Evolutionary conservation across 2,797 vertebrate genomes (phyloP).

Genomic region (Microctenopoma stevenorrisi): DNA sequence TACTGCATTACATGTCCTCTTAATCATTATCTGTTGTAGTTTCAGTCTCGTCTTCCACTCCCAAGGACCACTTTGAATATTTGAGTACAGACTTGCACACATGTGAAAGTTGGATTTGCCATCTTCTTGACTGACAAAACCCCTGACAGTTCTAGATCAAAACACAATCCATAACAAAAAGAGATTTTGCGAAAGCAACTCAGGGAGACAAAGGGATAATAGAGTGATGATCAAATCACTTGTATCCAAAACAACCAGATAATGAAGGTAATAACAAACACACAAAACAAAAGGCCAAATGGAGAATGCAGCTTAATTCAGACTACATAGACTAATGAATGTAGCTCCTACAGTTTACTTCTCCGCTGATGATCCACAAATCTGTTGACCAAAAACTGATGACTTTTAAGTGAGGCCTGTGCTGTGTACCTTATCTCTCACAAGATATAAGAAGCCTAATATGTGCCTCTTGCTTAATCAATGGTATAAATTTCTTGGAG

Average conservation of each 20-base stretch:
- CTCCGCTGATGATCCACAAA: background rate
- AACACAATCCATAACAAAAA: background rate
- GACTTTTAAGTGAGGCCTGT: background rate
- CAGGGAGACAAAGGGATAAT: background rate
- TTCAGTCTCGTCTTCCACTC: conserved; percentile 20
- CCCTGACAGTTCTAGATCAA: background rate
- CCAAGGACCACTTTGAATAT: conserved; percentile 28
- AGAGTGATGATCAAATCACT: conserved; percentile 9
- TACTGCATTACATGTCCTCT: conserved; percentile 14
- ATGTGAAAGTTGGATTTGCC: background rate
- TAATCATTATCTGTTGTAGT: conserved; percentile 31
- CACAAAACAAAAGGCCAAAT: conserved; percentile 2
- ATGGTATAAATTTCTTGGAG: background rate
- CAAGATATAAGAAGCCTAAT: background rate
- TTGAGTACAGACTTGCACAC: conserved; percentile 1
- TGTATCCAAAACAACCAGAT: background rate
- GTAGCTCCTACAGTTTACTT: background rate
- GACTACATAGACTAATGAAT: background rate
- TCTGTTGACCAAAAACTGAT: background rate
- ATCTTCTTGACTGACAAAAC: background rate
- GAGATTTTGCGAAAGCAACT: conserved; percentile 3
- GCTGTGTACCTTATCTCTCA: no score
- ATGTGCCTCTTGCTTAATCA: background rate
- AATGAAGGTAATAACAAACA: background rate
- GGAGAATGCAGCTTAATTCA: background rate